These are phyloP conservation scores for Andrena dorsata DNA, from an alignment of 2,888 invertebrate genomes.

Conservation along the genomic window DNA sequence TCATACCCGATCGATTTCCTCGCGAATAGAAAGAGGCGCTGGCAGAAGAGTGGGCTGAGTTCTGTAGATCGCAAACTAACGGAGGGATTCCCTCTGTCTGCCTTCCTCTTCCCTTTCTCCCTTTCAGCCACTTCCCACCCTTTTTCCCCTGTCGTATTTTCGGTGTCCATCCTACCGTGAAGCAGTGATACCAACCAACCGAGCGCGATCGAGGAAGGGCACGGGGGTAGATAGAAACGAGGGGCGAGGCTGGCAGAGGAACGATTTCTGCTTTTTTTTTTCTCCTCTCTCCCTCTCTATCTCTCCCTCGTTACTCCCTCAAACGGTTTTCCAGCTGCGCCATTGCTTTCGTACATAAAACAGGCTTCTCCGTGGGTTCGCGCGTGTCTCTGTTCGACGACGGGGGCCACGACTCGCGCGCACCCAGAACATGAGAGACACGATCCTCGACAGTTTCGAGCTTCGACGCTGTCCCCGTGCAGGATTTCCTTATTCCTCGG, in stretches of 20 bases:
- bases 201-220: slow-evolving; percentile 61
- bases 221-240: slow-evolving; percentile 26
- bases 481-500: slow-evolving; percentile 13
- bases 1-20: slow-evolving; percentile 69
- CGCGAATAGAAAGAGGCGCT: slow-evolving; percentile 46
- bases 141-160: slow-evolving; percentile 75
- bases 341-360: slow-evolving; percentile 68
- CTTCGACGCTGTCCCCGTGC: slow-evolving; percentile 1
- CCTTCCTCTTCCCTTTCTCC: slow-evolving; percentile 35
- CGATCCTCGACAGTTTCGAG: slow-evolving; percentile 39
- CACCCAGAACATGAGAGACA: slow-evolving; percentile 16
- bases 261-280: slow-evolving; percentile 35
- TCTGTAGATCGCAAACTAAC: slow-evolving; percentile 65
- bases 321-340: slow-evolving; percentile 71
- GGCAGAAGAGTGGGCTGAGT: slow-evolving; percentile 47
- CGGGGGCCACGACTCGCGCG: background rate
- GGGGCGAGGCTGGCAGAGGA: slow-evolving; percentile 40
- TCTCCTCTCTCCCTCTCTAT: too few species aligned
- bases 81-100: slow-evolving; percentile 59
- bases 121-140: slow-evolving; percentile 33
- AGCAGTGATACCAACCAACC: slow-evolving; percentile 79
- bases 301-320: slow-evolving; percentile 65
- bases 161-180: slow-evolving; percentile 78
- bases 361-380: slow-evolving; percentile 63
- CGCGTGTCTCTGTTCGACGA: slow-evolving; percentile 14